Conservation (phyloP, 2,797 vertebrate genomes). For the Phoebastria nigripes region DNA sequence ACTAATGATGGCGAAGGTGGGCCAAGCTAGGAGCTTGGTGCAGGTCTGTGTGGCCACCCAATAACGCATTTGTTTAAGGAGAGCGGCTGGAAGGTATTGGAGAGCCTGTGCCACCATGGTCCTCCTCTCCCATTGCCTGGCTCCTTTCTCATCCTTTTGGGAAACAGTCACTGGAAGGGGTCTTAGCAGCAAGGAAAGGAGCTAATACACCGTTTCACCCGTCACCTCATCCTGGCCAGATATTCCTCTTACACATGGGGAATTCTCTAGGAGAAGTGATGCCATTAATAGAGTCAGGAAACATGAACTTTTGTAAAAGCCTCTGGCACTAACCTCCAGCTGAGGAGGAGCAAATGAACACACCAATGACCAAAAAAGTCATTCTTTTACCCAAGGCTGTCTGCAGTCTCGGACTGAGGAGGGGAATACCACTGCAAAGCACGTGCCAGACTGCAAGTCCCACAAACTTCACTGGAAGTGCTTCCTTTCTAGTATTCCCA, state of each 20-base stretch:
- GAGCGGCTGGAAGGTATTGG: not conserved
- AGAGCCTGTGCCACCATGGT: not conserved
- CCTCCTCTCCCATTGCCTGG: not conserved
- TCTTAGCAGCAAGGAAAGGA: not conserved
- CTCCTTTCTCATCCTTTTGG: not conserved
- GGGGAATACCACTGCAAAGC: not conserved
- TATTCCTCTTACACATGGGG: not conserved
- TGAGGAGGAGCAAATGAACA: not conserved
- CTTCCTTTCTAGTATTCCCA: not conserved
- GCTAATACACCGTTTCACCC: fast-evolving
- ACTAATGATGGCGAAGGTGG: not conserved
- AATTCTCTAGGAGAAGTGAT: not conserved
- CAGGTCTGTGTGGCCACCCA: not conserved
- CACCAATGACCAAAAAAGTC: not conserved
- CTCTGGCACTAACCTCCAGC: not conserved
- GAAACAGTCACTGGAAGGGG: not conserved
- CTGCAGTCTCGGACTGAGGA: not conserved
- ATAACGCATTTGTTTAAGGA: not conserved
- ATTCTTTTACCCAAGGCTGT: not conserved
- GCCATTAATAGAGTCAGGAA: not conserved
- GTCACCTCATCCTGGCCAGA: not conserved
- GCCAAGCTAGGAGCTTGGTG: not conserved
- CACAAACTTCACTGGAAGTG: not conserved
- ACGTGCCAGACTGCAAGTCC: not conserved
- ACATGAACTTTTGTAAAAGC: not conserved